Evolutionary conservation across 2,113 vertebrate genomes (phyloP), one percentile per base, ranked within the genome.

Genomic region (Phaetusa simplex): DNA sequence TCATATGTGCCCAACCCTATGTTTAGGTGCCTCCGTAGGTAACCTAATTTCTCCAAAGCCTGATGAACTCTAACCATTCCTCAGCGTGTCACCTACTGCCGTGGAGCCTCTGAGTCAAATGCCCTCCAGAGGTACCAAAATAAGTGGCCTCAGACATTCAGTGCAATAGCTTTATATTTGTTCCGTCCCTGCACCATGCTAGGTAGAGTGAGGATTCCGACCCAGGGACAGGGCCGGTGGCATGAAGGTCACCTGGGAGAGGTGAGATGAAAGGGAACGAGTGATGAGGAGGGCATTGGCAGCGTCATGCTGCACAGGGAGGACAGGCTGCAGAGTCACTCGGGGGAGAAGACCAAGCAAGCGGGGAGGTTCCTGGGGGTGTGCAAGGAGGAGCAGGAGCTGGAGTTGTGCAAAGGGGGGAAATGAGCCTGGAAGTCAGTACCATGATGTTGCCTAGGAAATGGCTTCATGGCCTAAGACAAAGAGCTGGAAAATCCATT

Each of bases 361-460:
- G 7, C 1, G 6, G 49, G 40, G 8, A 72, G 12, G 17, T 29
- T 53, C 22, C 1, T 36, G 16, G 16, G 7, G 13, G 0, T 71
- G 8, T 36, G 24, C 29, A 61, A 73, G 43, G 13, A 67, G 15
- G 40, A 89, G 20, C 16, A 49, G 56, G 40, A 73, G 15, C n/a
- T 90, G 74, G 55, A 53, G 27, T 16, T 69, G 26, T 72, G 24
- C 47, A 43, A 67, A 43, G 55, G 20, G 11, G 40, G 62, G 55
- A 69, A 53, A 53, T 64, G 17, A 85, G 30, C 45, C 16, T 86
- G 69, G 27, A 78, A 84, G 30, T 70, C 73, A 59, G 42, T 21
- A 45, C 11, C 22, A 22, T 76, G 45, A 9, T 38, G 40, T 38
- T 55, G 27, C 53, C 40, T 27, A 26, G 66, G 69, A 49, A 78